Evolutionary conservation across 2,797 vertebrate genomes (phyloP).

Genomic region (Balearica regulorum): DNA sequence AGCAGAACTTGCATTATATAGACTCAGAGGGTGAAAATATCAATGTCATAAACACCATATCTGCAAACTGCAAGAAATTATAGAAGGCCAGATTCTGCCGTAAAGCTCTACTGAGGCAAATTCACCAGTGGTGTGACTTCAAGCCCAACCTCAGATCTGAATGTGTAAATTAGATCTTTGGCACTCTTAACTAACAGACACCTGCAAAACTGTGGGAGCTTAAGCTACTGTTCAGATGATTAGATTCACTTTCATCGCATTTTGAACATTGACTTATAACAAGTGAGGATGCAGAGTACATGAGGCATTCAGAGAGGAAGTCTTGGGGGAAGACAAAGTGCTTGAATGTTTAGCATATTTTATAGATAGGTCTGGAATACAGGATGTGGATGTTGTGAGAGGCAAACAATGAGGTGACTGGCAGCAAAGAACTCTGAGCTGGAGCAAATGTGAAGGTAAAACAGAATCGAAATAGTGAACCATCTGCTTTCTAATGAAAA

Average conservation of each 20-base stretch:
- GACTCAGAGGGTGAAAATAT: background rate
- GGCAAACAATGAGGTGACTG: background rate
- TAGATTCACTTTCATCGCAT: background rate
- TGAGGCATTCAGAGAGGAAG: background rate
- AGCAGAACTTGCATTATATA: background rate
- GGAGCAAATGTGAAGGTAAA: constrained; percentile 57
- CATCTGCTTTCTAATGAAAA: constrained; percentile 75
- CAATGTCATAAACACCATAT: background rate
- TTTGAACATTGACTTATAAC: background rate
- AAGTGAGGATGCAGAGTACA: background rate
- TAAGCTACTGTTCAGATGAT: background rate
- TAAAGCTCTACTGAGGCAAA: background rate
- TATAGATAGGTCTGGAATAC: background rate
- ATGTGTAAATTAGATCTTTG: background rate
- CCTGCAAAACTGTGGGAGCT: background rate
- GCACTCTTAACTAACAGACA: background rate
- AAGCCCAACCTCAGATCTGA: background rate
- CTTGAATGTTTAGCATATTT: background rate
- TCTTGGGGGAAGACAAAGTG: background rate
- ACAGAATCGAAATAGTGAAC: constrained; percentile 20
- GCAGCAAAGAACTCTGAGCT: constrained; percentile 23
- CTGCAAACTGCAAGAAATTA: background rate
- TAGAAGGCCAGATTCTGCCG: background rate
- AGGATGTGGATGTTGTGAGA: background rate
- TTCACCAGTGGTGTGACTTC: background rate